Evolutionary conservation across 2,888 invertebrate genomes (phyloP), one percentile per base, ranked within the genome.

Genomic region (Notodonta dromedarius): DNA sequence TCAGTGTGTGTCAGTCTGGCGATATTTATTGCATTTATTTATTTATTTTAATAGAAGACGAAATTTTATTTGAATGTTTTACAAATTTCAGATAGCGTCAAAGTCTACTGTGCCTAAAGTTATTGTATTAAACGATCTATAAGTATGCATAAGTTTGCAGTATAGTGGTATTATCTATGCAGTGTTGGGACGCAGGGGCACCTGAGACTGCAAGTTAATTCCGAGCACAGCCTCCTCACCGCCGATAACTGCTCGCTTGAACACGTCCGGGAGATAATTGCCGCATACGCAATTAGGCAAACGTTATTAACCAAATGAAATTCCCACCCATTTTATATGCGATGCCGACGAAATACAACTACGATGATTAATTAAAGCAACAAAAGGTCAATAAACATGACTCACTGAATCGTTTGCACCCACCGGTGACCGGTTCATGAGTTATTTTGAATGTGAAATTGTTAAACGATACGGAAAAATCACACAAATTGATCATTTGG

Each of bases 181-280:
- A 66, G 67, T 71, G 72, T 67, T 70, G 63, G 72, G 58, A 66
- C 65, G 57, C 66, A 62, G 65, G 69, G 76, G 73, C 83, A 85
- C 84, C 80, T 85, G 82, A 84, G 83, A 81, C 79, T 75, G 74
- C 71, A 69, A 75, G 78, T 76, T 83, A 85, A 85, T 83, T 77
- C 78, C 67, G 67, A 67, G 70, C 74, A 71, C 76, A 76, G 73
- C 69, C 78, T 77, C 82, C 80, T 82, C 80, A 77, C 83, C 70
- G 77, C 78, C 82, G 78, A 84, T 85, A 84, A 78, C 82, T 75
- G 80, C 65, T 67, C 75, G 73, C 72, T 76, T 77, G 75, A 81
- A 85, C 87, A 87, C 84, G 85, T 85, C 75, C 84, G 67, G 70
- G 74, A 70, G 79, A 83, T 89, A 87, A 89, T 88, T 88, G 80